Base-by-base conservation (phyloP, 1,140 invertebrate species). In the Drosophila varians region DNA sequence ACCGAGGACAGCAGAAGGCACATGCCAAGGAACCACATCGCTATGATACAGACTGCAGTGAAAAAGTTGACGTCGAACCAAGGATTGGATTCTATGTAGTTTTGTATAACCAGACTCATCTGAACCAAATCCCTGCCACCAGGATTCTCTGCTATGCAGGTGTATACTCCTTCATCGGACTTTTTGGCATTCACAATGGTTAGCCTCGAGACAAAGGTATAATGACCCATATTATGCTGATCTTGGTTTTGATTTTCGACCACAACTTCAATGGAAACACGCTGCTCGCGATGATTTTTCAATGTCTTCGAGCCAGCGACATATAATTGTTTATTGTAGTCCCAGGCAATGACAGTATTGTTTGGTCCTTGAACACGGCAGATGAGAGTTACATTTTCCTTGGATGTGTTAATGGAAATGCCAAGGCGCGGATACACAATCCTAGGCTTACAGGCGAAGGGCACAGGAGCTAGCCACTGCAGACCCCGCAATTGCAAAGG, bases 161-260 rank as follows among this genome's bases (percentile, higher is more conserved):
- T 93, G 87, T 98, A 98, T 31, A 96, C 94, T 0, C 97, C 97
- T 74, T 94, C 94, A 91, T 98, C 97, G 23, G 94, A 93, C 19
- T 92, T 92, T 14, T 92, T 92, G 0, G 95, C 93, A 65, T 95
- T 93, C 0, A 94, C 89, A 14, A 97, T 94, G 0, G 96, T 97
- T 7, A 97, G 91, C 91, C 97, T 76, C 3, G 84, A 89, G 7
- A 77, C 79, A n/a, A 89, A 75, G 0, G 80, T 9, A 40, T 87
- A 52, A 12, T 71, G 65, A 0, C 70, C 83, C 3, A 88, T 69
- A 2, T 71, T 71, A 5, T n/a, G n/a, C n/a, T 66, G 49, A 31
- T 74, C 70, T 18, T 64, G 61, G 2, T 52, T 8, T 8, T 61
- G 34, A 25, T 71, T 60, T 18, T 88, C 83, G 7, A 74, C 52